Base-by-base conservation (phyloP, 2,888 invertebrate genomes). In the Brachylomia viminalis region DNA sequence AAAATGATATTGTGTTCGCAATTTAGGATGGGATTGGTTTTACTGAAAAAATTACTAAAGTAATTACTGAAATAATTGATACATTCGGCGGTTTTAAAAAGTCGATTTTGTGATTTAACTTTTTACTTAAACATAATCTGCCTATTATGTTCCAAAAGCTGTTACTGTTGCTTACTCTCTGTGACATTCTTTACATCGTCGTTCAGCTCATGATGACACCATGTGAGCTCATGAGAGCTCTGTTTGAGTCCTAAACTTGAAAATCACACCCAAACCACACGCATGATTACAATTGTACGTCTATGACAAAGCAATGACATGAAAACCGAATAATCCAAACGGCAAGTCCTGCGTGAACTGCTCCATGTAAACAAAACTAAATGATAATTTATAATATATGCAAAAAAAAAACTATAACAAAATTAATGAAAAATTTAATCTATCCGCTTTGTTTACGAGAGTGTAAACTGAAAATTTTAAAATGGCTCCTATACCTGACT, bases 1-100 rank as follows among this genome's bases (percentile, higher is more conserved):
- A 52, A 79, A 59, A 58, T 67, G 0, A 67, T 62, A 52, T 27
- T 79, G 38, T 52, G 33, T 79, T 52, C 33, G 13, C 3, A 23
- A 62, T 78, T 27, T 38, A 23, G 68, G 4, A 27, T 38, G 33
- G 23, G 7, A 47, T 67, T 59, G 17, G 6, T 58, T 52, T 20
- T 30, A 54, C 15, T 59, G 52, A 27, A n/a, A n/a, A n/a, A n/a
- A 52, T 70, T 33, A 30, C n/a, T 6, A 58, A 54, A 56, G n/a
- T 30, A n/a, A 47, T 64, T 13, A 27, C 27, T 45, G 38, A 67
- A 72, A 52, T 65, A n/a, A 8, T 15, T 8, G 30, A 30, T 47
- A 49, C 52, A 52, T 52, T 38, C 52, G n/a, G 17, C 1, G 38
- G 20, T 13, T 67, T 20, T 8, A 38, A 38, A 38, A 62, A 38